Conservation (phyloP, 2,113 vertebrate genomes). For the Oxyura jamaicensis region DNA sequence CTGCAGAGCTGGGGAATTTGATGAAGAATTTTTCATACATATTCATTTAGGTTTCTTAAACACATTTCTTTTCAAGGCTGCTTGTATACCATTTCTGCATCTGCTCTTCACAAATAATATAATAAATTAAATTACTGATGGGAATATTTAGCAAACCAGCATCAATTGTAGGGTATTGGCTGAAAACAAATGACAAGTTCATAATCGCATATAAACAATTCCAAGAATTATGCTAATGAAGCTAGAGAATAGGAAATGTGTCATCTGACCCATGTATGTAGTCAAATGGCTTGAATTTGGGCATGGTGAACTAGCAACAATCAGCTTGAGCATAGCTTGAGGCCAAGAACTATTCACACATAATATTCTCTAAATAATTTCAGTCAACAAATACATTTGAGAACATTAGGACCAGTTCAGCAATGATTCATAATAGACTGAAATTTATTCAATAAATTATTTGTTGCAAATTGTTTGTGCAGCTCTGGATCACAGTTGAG, state of each 20-base stretch:
- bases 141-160: constrained; percentile 17
- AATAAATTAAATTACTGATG: constrained; percentile 15
- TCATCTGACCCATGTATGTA: not conserved
- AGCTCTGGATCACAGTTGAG: not conserved
- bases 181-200: constrained; percentile 3
- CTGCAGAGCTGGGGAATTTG: not conserved
- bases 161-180: not conserved
- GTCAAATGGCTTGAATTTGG: constrained; percentile 4
- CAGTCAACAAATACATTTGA: constrained; percentile 7
- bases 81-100: not conserved
- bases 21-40: not conserved
- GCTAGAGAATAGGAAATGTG: not conserved
- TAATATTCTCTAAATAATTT: constrained; percentile 27
- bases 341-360: not conserved
- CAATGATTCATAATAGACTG: not conserved
- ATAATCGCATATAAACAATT: not conserved
- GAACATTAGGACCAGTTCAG: not conserved
- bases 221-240: constrained; percentile 20
- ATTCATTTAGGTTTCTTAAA: not conserved
- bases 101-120: not conserved
- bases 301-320: not conserved
- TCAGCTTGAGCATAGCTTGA: not conserved
- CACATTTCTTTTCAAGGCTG: not conserved
- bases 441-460: constrained; percentile 24
- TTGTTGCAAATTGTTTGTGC: not conserved